These are phyloP conservation scores for Hymenopus coronatus DNA, from an alignment of 2,888 invertebrate species.

Conservation along the genomic window DNA sequence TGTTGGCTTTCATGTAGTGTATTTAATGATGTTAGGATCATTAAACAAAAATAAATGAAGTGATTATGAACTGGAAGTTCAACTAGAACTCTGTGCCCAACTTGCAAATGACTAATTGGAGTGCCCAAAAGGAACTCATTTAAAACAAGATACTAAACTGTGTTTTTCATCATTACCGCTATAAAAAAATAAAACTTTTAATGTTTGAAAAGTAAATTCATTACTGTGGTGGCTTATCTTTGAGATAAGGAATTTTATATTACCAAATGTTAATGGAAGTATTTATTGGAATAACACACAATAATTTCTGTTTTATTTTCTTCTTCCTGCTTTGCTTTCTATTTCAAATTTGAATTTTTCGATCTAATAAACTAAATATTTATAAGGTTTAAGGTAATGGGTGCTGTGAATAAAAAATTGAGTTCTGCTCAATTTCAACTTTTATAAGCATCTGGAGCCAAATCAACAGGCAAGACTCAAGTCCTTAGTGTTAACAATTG, in stretches of 20 bases:
- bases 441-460: too few species aligned
- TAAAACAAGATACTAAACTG: background rate
- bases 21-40: background rate
- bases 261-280: background rate
- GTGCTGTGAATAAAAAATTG: too few species aligned
- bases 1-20: background rate
- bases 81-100: background rate
- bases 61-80: background rate
- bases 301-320: background rate
- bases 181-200: background rate
- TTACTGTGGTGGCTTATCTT: background rate
- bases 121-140: background rate
- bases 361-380: too few species aligned
- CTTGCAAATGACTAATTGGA: background rate
- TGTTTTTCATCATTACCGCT: background rate
- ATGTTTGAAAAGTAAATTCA: background rate
- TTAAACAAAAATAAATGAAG: background rate
- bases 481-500: too few species aligned
- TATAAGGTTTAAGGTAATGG: too few species aligned
- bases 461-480: too few species aligned
- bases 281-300: background rate
- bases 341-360: background rate
- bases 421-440: too few species aligned
- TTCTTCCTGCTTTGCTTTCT: background rate
- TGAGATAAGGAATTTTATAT: background rate